Evolutionary conservation across 1,140 invertebrate species (phyloP).

Genomic region (Drosophila erecta): DNA sequence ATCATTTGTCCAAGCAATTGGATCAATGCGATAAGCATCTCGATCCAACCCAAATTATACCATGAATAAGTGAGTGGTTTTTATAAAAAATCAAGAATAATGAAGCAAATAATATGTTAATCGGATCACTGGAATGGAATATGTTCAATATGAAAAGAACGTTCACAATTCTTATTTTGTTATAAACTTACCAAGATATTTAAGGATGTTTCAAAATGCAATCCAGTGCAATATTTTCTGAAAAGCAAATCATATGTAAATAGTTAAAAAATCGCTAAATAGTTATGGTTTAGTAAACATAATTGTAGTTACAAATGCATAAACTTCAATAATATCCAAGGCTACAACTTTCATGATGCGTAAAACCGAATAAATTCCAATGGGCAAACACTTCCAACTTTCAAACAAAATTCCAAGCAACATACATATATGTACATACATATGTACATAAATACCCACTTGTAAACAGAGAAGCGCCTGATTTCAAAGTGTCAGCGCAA

Average conservation of each 20-base stretch:
- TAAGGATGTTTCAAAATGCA: no score
- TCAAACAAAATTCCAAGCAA: neutral
- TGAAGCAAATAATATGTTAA: conserved; percentile 4
- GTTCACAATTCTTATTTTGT: no score
- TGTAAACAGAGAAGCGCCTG: conserved; percentile 1
- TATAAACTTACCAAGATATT: no score
- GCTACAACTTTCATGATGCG: neutral
- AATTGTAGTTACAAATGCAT: no score
- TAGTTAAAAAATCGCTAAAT: no score
- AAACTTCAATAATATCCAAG: no score
- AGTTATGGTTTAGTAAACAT: no score
- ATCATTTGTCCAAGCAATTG: neutral
- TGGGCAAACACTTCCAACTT: neutral
- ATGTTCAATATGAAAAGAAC: no score
- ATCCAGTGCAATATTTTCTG: no score
- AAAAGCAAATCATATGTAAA: no score
- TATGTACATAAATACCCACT: neutral
- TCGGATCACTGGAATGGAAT: neutral
- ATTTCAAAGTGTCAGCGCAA: conserved; percentile 3
- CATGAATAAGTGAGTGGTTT: conserved; percentile 3
- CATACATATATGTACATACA: neutral
- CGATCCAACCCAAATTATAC: neutral
- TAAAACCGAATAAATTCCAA: neutral
- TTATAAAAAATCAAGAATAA: conserved; percentile 14
- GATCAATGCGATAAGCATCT: neutral